phyloP scores from a whole-genome alignment of 2,797 vertebrate genomes.

The Falco cherrug region DNA sequence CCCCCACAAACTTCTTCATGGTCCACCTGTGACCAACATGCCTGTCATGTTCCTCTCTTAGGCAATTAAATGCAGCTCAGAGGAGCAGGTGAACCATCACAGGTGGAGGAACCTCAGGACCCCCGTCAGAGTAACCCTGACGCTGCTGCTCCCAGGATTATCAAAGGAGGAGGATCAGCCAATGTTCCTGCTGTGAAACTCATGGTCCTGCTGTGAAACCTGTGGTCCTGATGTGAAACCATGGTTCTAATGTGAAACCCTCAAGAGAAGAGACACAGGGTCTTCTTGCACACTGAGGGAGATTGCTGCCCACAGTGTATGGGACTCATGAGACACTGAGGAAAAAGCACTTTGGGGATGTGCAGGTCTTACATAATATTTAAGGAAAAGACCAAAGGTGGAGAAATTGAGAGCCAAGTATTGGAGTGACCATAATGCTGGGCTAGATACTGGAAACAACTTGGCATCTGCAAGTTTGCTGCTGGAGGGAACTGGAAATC shows the following conservation, averaged over 20 bases:
- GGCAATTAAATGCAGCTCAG: not conserved
- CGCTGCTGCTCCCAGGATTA: not conserved
- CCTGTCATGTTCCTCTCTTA: not conserved
- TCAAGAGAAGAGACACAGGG: not conserved
- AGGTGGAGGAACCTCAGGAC: not conserved
- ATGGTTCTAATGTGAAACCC: not conserved
- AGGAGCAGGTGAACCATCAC: not conserved
- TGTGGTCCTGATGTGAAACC: not conserved
- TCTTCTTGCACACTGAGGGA: not conserved
- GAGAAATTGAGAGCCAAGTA: not conserved
- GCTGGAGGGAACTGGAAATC: not conserved
- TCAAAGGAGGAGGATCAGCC: not conserved
- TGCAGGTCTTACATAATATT: not conserved
- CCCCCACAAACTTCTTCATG: not conserved
- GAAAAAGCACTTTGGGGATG: not conserved
- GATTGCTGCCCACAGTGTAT: not conserved
- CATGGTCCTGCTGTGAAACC: not conserved
- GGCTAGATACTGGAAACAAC: not conserved
- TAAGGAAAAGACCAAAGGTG: not conserved
- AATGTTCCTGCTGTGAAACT: not conserved
- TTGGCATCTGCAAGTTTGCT: not conserved
- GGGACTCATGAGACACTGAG: not conserved
- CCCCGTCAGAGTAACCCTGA: not conserved
- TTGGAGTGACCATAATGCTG: no score
- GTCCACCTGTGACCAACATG: not conserved